Percentiles rank a stretch among this genome's conserved stretches.
Evolutionary conservation across 2,888 invertebrate genomes (phyloP).

Genomic region (Lasius platythorax): DNA sequence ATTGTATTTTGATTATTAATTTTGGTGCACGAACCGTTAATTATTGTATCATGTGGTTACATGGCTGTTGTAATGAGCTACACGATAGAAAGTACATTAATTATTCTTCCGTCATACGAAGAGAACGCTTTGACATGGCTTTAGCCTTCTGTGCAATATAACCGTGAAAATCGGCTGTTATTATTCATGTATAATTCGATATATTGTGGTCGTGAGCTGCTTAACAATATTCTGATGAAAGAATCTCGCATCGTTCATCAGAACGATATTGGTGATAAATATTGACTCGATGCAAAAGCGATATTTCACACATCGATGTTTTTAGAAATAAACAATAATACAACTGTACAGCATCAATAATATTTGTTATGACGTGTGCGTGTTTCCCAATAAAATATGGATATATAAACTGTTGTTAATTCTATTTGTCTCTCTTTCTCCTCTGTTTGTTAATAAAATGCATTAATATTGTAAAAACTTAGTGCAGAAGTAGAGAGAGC

Average conservation of each 20-base stretch:
- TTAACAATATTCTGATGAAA: conserved; percentile 17
- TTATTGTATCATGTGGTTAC: background rate
- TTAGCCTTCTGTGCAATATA: background rate
- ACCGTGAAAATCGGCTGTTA: conserved; percentile 1
- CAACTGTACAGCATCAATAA: background rate
- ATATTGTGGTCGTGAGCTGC: background rate
- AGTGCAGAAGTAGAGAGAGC: background rate
- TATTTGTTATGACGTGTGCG: background rate
- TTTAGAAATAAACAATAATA: background rate
- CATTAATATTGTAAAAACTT: background rate
- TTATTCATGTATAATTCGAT: background rate
- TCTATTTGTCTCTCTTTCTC: background rate
- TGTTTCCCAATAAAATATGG: background rate
- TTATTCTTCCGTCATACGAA: background rate
- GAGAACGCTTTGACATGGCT: conserved; percentile 6
- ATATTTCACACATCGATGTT: background rate
- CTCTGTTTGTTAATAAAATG: background rate
- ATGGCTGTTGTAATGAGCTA: conserved; percentile 12
- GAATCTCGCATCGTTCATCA: background rate
- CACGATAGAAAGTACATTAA: background rate
- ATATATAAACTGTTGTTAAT: background rate
- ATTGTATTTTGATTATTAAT: background rate
- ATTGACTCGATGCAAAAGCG: background rate
- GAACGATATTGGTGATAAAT: background rate
- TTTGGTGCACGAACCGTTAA: background rate